Evolutionary conservation across 2,888 invertebrate species (phyloP).

Genomic region (Scotopteryx bipunctaria): DNA sequence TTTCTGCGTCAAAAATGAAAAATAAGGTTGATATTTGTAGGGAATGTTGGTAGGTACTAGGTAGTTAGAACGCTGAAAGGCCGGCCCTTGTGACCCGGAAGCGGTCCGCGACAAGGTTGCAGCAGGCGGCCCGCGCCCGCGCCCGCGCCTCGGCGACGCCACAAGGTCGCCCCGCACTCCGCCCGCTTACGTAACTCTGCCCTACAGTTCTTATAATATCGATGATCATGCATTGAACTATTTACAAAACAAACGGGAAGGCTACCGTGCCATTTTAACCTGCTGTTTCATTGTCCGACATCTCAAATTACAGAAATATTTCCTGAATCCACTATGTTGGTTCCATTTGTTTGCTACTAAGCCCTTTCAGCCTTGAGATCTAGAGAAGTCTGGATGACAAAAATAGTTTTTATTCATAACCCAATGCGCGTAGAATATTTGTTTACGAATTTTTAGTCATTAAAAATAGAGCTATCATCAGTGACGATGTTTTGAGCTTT

Average conservation of each 20-base stretch:
- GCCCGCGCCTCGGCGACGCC: conserved; percentile 40
- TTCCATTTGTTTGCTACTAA: neutral
- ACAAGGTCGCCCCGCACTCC: conserved; percentile 51
- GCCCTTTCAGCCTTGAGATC: neutral
- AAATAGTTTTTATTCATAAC: too few species aligned
- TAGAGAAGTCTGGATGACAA: too few species aligned
- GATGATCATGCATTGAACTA: conserved; percentile 36
- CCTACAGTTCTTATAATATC: conserved; percentile 51
- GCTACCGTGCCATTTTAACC: conserved; percentile 1
- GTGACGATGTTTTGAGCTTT: neutral
- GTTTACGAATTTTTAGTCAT: too few species aligned
- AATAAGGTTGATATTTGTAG: conserved; percentile 23
- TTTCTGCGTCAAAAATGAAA: conserved; percentile 27
- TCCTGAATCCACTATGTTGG: neutral
- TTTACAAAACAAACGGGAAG: conserved; percentile 9
- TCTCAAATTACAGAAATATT: neutral
- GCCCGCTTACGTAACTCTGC: conserved; percentile 68
- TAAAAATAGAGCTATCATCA: too few species aligned
- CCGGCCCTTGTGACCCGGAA: conserved; percentile 78
- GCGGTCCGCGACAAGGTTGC: conserved; percentile 74
- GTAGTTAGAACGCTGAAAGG: conserved; percentile 54
- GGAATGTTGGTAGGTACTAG: conserved; percentile 30
- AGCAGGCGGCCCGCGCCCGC: conserved; percentile 41
- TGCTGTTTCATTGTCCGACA: neutral
- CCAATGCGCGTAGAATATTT: too few species aligned